Percentiles rank a stretch among this genome's conserved stretches.
phyloP scores from a whole-genome alignment of 2,888 invertebrate genomes.

The Parochlus steinenii region DNA sequence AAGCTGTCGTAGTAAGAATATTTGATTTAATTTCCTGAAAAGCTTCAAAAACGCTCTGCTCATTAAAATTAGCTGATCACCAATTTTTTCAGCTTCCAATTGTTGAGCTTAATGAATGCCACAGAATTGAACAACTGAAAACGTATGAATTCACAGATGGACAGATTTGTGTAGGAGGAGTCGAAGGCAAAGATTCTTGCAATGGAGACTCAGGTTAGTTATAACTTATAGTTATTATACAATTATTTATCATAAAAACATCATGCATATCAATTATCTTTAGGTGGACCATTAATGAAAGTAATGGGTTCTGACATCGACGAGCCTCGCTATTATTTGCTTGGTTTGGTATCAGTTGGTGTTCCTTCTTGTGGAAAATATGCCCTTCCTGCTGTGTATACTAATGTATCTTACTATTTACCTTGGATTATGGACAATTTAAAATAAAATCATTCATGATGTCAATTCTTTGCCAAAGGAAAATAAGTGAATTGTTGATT shows the following conservation, averaged over 20 bases:
- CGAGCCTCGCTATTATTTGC: conserved; percentile 33
- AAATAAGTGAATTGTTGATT: no score
- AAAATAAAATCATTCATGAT: no score
- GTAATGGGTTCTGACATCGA: neutral
- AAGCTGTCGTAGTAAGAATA: conserved; percentile 27
- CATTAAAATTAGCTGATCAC: no score
- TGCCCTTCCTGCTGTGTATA: conserved; percentile 37
- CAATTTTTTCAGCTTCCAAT: conserved; percentile 5
- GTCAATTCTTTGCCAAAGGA: no score
- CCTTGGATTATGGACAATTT: no score
- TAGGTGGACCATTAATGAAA: conserved; percentile 8
- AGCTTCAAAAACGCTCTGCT: no score
- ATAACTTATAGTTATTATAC: neutral
- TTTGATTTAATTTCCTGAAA: no score
- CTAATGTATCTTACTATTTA: conserved; percentile 33
- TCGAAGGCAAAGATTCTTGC: conserved; percentile 22
- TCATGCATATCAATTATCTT: neutral
- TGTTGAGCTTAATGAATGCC: conserved; percentile 7
- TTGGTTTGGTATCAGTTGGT: conserved; percentile 48
- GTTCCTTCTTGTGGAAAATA: conserved; percentile 35
- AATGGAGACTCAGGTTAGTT: neutral
- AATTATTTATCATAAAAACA: neutral
- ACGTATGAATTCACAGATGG: conserved; percentile 23
- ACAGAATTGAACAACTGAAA: conserved; percentile 20
- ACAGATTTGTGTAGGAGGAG: conserved; percentile 40